Base-by-base conservation (phyloP, 2,113 vertebrate species). In the Dromiciops gliroides region DNA sequence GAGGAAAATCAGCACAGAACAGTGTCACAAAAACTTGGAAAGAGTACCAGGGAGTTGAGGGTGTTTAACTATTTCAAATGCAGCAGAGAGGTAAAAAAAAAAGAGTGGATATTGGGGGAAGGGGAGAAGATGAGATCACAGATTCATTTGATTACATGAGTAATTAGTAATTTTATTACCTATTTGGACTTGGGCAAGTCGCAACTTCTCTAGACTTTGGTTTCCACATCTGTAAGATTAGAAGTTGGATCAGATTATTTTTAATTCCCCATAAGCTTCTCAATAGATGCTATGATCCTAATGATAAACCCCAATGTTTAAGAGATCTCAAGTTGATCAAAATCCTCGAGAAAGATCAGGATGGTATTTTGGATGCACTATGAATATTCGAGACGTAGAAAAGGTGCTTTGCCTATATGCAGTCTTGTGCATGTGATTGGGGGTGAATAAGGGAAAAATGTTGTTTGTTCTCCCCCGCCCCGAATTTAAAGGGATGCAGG, bases 391-490 rank as follows among this genome's bases (percentile, higher is more conserved):
- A 91, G 10, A 83, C 56, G 93, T 89, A 37, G 83, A 28, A 48
- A 44, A 6, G 51, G 16, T 48, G n/a, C n/a, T 3, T 19, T 26
- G 28, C 50, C 90, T 47, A 67, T 23, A 89, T 75, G 49, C 88
- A 48, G 5, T 88, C 31, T 49, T 95, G 28, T 96, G 19, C 50
- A 28, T 93, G 89, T 95, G 90, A 91, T 23, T 53, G 51, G 91
- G 49, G 51, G 25, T 49, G 2, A 23, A 90, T 49, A 50, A 89
- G 25, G 53, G 95, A 97, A 94, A 51, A 90, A 12, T 90, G 91
- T 28, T 83, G n/a, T 95, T 93, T 88, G 95, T 93, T 97, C 97
- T 75, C 16, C 96, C 96, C 91, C 95, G 91, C 94, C n/a, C n/a
- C n/a, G 88, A 92, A 0, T 91, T 98, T 89, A 95, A 31, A 19